Percentiles rank a stretch among this genome's conserved stretches.
These are phyloP conservation scores for Alloplasta piceator DNA, from an alignment of 2,888 invertebrate species.

Conservation along the genomic window DNA sequence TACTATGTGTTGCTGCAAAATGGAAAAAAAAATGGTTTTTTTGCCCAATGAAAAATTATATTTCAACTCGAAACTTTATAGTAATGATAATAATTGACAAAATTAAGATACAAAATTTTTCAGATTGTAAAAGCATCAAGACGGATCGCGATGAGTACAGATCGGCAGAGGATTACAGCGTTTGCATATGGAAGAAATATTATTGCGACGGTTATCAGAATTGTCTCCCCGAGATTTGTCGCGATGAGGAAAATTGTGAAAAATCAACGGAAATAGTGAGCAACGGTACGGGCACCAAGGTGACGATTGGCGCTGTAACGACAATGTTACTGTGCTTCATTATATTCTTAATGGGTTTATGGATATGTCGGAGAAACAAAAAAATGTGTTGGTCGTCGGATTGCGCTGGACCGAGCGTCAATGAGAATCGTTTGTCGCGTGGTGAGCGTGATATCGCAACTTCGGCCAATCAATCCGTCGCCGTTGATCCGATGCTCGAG, in stretches of 20 bases:
- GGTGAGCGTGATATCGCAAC: conserved; percentile 72
- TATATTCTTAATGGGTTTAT: conserved; percentile 84
- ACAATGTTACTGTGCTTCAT: conserved; percentile 83
- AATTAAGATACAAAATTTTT: background rate
- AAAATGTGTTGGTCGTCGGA: conserved; percentile 84
- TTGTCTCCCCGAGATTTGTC: conserved; percentile 83
- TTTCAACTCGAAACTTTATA: background rate
- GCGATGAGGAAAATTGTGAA: conserved; percentile 83
- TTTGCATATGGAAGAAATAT: conserved; percentile 83
- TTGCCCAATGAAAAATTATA: too few relatives aligned
- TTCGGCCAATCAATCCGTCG: conserved; percentile 74
- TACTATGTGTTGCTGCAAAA: too few relatives aligned
- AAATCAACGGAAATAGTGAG: conserved; percentile 67
- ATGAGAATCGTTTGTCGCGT: conserved; percentile 70
- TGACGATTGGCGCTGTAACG: conserved; percentile 84
- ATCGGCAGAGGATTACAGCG: conserved; percentile 69
- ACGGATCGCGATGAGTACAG: conserved; percentile 70
- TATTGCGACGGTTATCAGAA: conserved; percentile 84
- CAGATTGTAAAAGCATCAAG: conserved; percentile 73
- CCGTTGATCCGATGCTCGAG: conserved; percentile 81
- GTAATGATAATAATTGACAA: background rate
- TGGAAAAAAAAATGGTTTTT: too few relatives aligned
- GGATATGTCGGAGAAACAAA: conserved; percentile 84
- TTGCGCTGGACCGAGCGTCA: conserved; percentile 79
- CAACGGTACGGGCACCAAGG: conserved; percentile 80